Percentiles rank a stretch among this genome's conserved stretches.
Evolutionary conservation across 2,888 invertebrate genomes (phyloP).

Genomic region (Troides helena): DNA sequence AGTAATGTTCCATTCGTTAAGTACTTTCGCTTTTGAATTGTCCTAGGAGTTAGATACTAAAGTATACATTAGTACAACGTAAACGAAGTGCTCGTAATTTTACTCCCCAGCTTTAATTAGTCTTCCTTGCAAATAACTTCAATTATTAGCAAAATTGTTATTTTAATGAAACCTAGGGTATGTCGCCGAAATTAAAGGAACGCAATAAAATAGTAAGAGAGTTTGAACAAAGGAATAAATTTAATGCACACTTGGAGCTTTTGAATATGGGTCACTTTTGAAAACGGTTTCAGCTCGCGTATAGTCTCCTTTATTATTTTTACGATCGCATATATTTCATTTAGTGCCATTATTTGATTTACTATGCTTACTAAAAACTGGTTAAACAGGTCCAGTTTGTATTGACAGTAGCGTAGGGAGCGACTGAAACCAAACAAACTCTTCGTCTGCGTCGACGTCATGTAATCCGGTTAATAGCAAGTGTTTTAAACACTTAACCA

Average conservation of each 20-base stretch:
- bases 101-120: not conserved
- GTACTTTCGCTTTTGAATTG: not conserved
- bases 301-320: not conserved
- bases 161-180: not conserved
- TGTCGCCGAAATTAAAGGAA: not conserved
- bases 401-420: too few relatives aligned
- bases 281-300: not conserved
- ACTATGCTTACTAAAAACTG: not conserved
- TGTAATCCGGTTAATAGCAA: too few relatives aligned
- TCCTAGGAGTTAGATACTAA: not conserved
- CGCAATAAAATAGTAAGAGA: not conserved
- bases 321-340: not conserved
- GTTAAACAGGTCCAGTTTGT: too few relatives aligned
- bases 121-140: not conserved
- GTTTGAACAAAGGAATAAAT: constrained; percentile 1
- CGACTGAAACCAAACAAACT: too few relatives aligned
- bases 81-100: not conserved
- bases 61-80: not conserved
- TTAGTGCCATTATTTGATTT: not conserved
- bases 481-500: too few relatives aligned
- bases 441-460: too few relatives aligned
- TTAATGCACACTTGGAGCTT: not conserved
- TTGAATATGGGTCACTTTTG: not conserved
- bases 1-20: not conserved
- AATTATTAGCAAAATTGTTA: constrained; percentile 8